Evolutionary conservation across 2,888 invertebrate genomes (phyloP).

Genomic region (Ectemnius lituratus): DNA sequence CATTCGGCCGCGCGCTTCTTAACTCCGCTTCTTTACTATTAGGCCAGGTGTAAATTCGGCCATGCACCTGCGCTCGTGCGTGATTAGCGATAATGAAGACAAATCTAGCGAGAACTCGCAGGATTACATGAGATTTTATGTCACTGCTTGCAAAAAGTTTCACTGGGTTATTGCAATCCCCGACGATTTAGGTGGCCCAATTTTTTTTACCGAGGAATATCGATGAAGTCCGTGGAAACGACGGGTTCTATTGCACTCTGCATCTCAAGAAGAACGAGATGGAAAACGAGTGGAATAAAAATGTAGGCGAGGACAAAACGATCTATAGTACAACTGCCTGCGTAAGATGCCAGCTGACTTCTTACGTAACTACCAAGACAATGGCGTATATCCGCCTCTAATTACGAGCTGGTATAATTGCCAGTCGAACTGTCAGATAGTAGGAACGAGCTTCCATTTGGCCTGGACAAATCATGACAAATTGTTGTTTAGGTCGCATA

Average conservation of each 20-base stretch:
- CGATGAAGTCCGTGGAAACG: not conserved
- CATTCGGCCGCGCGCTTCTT: slow-evolving; percentile 34
- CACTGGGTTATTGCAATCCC: not conserved
- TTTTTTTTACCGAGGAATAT: not conserved
- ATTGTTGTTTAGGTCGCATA: slow-evolving; percentile 16
- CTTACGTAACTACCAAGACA: slow-evolving; percentile 41
- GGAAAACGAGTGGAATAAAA: too few relatives aligned
- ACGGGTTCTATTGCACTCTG: too few relatives aligned
- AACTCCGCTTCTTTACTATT: slow-evolving; percentile 42
- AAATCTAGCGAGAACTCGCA: slow-evolving; percentile 36
- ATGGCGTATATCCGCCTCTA: slow-evolving; percentile 25
- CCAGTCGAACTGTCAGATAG: slow-evolving; percentile 9
- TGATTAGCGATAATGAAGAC: slow-evolving; percentile 57
- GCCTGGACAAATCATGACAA: slow-evolving; percentile 8
- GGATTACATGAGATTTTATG: slow-evolving; percentile 37
- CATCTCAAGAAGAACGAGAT: too few relatives aligned
- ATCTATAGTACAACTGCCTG: too few relatives aligned
- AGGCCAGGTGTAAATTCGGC: slow-evolving; percentile 47
- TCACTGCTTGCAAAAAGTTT: slow-evolving; percentile 20
- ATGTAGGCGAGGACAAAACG: not conserved
- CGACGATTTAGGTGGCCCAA: too few relatives aligned
- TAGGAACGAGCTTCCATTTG: too few relatives aligned
- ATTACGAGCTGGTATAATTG: slow-evolving; percentile 32
- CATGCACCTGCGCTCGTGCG: slow-evolving; percentile 33
- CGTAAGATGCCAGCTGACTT: slow-evolving; percentile 7